Evolutionary conservation across 2,888 invertebrate genomes (phyloP).

Genomic region (Coenonympha glycerion): DNA sequence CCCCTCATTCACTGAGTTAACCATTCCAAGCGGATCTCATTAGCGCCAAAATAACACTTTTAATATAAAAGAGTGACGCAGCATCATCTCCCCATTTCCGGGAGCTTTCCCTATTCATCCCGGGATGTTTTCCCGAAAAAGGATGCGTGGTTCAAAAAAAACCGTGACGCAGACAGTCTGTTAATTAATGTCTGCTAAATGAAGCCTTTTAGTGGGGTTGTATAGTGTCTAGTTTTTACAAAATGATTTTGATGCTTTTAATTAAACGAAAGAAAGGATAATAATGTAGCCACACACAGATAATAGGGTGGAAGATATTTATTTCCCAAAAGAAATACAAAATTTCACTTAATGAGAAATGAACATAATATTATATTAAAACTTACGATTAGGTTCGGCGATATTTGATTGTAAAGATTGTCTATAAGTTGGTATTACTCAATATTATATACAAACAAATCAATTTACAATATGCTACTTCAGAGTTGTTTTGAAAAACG

Average conservation of each 20-base stretch:
- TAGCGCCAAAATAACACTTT: conserved; percentile 61
- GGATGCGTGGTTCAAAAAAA: conserved; percentile 13
- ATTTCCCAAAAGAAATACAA: no score
- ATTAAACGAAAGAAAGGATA: no score
- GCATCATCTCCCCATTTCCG: conserved; percentile 39
- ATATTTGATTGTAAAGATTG: no score
- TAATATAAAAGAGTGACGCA: conserved; percentile 70
- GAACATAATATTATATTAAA: no score
- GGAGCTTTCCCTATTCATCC: conserved; percentile 14
- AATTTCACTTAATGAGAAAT: no score
- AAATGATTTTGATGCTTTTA: neutral
- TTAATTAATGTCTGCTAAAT: conserved; percentile 11
- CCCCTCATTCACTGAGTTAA: conserved; percentile 29
- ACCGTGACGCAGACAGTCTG: conserved; percentile 6
- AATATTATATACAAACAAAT: no score
- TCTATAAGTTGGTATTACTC: no score
- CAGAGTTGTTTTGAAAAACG: no score
- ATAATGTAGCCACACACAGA: no score
- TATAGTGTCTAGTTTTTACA: conserved; percentile 1
- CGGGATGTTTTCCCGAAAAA: conserved; percentile 11
- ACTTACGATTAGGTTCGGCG: no score
- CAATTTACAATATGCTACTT: no score
- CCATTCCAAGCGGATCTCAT: conserved; percentile 50
- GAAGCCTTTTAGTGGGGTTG: conserved; percentile 4
- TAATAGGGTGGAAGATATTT: no score